Evolutionary conservation across 2,113 vertebrate genomes (phyloP).

Genomic region (Girardinichthys multiradiatus): DNA sequence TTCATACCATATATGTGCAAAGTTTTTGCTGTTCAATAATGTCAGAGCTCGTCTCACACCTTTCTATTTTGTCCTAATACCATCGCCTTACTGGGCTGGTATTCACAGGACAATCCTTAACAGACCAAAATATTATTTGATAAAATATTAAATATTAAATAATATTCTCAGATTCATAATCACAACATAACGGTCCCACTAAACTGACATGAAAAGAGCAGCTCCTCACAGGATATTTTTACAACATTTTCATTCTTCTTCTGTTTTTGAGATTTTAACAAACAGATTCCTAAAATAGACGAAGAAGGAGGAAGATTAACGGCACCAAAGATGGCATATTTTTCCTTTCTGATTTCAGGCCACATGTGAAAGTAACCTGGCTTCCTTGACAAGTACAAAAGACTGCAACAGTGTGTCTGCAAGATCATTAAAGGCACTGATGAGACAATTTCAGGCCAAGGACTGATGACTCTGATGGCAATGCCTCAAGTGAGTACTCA

Average conservation of each 20-base stretch:
- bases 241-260: background rate
- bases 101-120: no score
- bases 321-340: background rate
- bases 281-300: constrained; percentile 17
- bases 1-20: no score
- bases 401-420: constrained; percentile 26
- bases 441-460: constrained; percentile 44
- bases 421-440: constrained; percentile 42
- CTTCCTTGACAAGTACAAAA: constrained; percentile 40
- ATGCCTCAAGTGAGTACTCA: constrained; percentile 39
- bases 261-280: background rate
- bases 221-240: background rate
- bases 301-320: no score
- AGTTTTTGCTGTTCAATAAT: no score
- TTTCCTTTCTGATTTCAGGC: background rate
- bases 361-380: constrained; percentile 8
- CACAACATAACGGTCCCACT: no score
- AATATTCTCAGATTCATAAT: no score
- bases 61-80: no score
- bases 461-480: constrained; percentile 51
- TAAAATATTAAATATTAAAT: no score
- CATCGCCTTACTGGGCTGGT: no score
- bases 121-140: no score
- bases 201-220: no score
- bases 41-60: no score